Evolutionary conservation across 2,888 invertebrate species (phyloP).

Genomic region (Dicyrtoma fusca): DNA sequence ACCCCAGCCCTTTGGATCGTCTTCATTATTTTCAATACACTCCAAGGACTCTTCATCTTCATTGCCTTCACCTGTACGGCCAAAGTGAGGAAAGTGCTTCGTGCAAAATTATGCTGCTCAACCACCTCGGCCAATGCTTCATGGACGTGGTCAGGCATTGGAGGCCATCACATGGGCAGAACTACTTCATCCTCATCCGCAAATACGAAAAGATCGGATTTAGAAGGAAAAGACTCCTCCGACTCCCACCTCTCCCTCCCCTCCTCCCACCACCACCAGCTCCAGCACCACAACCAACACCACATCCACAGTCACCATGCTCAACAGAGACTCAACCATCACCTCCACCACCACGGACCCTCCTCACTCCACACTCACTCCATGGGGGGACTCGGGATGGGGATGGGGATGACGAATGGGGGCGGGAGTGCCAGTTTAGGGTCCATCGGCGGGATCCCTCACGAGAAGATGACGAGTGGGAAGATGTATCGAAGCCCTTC

Average conservation of each 20-base stretch:
- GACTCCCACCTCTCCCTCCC: slow-evolving; percentile 45
- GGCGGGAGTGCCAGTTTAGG: slow-evolving; percentile 24
- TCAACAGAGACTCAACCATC: slow-evolving; percentile 24
- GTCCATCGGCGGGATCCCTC: slow-evolving; percentile 3
- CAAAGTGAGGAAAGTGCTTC: slow-evolving; percentile 58
- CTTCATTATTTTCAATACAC: slow-evolving; percentile 62
- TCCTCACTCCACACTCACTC: slow-evolving; percentile 39
- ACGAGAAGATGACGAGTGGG: slow-evolving; percentile 35
- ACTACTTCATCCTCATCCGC: slow-evolving; percentile 51
- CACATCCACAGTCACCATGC: slow-evolving; percentile 24
- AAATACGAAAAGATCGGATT: slow-evolving; percentile 51
- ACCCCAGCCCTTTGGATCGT: slow-evolving; percentile 61
- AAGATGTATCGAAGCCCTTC: slow-evolving; percentile 55
- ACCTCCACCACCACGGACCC: slow-evolving; percentile 41
- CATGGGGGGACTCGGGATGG: no score
- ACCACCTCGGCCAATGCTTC: slow-evolving; percentile 46
- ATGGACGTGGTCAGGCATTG: slow-evolving; percentile 56
- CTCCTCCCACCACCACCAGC: slow-evolving; percentile 35
- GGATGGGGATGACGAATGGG: neutral
- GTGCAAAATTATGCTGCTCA: slow-evolving; percentile 47
- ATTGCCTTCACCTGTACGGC: slow-evolving; percentile 62
- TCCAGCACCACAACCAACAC: slow-evolving; percentile 21
- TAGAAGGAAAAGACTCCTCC: slow-evolving; percentile 50
- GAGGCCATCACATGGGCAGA: slow-evolving; percentile 51
- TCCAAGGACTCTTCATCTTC: slow-evolving; percentile 63